Conservation (phyloP, 2,113 vertebrate species). For the Eupsittula cactorum region DNA sequence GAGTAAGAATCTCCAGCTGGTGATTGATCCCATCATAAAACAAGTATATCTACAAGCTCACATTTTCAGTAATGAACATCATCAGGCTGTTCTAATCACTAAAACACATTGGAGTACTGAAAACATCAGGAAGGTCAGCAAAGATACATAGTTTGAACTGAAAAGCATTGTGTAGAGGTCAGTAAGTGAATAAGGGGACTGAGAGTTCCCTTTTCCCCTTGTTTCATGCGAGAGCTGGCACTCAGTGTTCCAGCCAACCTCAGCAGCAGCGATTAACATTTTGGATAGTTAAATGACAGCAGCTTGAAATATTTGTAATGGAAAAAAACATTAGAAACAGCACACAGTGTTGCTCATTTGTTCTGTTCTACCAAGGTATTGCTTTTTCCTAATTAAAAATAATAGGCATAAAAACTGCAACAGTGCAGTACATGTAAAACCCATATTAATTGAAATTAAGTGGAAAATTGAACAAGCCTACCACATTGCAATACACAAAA, state of each 20-base stretch:
- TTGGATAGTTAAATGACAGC: neutral
- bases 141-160: neutral
- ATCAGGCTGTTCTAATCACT: neutral
- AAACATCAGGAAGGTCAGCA: neutral
- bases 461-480: slow-evolving; percentile 61
- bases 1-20: neutral
- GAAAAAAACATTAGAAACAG: neutral
- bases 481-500: slow-evolving; percentile 35
- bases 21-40: neutral
- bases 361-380: slow-evolving; percentile 23
- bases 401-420: slow-evolving; percentile 49
- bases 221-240: rapidly evolving
- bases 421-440: neutral
- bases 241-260: neutral
- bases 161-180: neutral
- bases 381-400: slow-evolving; percentile 67
- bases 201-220: neutral
- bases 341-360: neutral
- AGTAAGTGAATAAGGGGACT: neutral
- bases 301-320: neutral
- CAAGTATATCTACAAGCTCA: neutral
- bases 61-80: neutral
- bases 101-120: neutral
- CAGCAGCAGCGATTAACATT: neutral
- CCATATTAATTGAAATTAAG: slow-evolving; percentile 62